phyloP scores from a whole-genome alignment of 1,140 invertebrate species.

The Cryptotermes secundus region DNA sequence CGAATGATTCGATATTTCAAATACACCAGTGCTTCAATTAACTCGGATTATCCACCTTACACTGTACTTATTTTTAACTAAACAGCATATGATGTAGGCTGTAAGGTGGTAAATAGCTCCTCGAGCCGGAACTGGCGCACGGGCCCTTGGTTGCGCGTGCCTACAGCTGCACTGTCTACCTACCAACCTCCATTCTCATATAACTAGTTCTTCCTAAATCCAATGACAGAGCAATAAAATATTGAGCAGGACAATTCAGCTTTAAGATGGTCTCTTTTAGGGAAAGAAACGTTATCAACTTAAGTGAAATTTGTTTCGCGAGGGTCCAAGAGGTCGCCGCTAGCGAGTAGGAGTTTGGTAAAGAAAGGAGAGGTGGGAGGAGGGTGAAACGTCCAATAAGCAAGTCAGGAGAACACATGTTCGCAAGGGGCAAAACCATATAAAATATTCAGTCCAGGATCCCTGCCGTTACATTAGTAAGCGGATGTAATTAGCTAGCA shows the following conservation, averaged over 20 bases:
- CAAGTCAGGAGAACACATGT: not conserved
- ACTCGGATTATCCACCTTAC: too few relatives aligned
- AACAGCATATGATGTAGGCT: too few relatives aligned
- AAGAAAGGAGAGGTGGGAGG: not conserved
- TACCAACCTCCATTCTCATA: not conserved
- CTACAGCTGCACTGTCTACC: not conserved
- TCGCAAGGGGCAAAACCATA: constrained; percentile 9
- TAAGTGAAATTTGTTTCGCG: constrained; percentile 29
- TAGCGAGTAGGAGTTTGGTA: not conserved
- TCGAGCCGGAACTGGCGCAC: too few relatives aligned
- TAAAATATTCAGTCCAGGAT: constrained; percentile 24
- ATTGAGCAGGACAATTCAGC: not conserved
- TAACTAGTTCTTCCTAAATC: not conserved
- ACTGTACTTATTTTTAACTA: too few relatives aligned
- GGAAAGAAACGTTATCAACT: not conserved
- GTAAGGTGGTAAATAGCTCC: too few relatives aligned
- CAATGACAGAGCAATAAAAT: constrained; percentile 16
- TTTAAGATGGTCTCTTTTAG: not conserved
- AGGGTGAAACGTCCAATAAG: constrained; percentile 15
- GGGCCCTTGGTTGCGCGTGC: too few relatives aligned
- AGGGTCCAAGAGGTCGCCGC: not conserved
- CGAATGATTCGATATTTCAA: too few relatives aligned
- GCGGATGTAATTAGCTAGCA: constrained; percentile 25
- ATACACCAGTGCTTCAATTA: too few relatives aligned
- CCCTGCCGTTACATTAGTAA: constrained; percentile 29